Evolutionary conservation across 1,140 invertebrate species (phyloP).

Genomic region (Anastatus disparis): DNA sequence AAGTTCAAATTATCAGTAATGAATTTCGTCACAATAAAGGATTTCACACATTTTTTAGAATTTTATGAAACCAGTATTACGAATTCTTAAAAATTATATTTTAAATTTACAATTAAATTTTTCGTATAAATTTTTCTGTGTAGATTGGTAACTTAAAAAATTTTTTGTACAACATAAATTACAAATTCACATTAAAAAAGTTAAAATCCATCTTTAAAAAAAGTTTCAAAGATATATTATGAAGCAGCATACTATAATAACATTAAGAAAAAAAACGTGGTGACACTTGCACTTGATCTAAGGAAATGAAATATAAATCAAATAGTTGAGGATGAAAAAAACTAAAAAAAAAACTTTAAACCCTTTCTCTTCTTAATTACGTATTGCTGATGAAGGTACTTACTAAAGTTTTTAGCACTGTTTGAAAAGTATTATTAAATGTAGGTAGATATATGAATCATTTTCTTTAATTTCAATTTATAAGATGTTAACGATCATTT

Average conservation of each 20-base stretch:
- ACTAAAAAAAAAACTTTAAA: too few relatives aligned
- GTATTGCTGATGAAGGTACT: conserved; percentile 58
- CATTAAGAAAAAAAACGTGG: conserved; percentile 49
- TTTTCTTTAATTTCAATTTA: conserved; percentile 13
- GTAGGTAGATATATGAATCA: neutral
- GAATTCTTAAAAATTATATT: too few relatives aligned
- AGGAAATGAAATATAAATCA: conserved; percentile 65
- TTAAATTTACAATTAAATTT: too few relatives aligned
- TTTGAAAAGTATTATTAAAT: conserved; percentile 14
- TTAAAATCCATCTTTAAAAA: too few relatives aligned
- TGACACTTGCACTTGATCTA: conserved; percentile 55
- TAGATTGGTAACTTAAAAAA: too few relatives aligned
- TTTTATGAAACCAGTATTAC: too few relatives aligned
- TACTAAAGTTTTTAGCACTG: conserved; percentile 14
- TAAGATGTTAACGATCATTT: neutral
- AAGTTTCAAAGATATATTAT: conserved; percentile 5
- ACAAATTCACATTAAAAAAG: too few relatives aligned
- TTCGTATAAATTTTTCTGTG: too few relatives aligned
- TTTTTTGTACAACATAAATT: too few relatives aligned
- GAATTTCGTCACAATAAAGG: too few relatives aligned
- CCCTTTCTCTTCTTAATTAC: conserved; percentile 67
- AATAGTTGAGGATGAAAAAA: conserved; percentile 53
- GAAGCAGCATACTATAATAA: conserved; percentile 41
- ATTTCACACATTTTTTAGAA: too few relatives aligned
- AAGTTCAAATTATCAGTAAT: too few relatives aligned